Evolutionary conservation across 2,113 vertebrate genomes (phyloP).

Genomic region (Pelecanoides urinatrix): DNA sequence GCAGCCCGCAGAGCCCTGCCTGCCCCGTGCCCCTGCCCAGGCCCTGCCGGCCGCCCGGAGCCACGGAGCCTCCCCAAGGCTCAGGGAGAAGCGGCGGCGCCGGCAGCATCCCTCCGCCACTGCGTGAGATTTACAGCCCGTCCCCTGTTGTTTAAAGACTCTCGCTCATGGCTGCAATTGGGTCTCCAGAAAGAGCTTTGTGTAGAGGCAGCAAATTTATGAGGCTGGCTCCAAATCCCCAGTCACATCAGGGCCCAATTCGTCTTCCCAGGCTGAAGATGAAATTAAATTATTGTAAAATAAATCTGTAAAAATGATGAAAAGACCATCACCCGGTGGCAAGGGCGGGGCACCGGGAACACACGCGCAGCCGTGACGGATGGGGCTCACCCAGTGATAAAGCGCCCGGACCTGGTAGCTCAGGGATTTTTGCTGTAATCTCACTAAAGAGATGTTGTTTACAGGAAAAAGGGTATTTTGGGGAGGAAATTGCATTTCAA

Average conservation of each 20-base stretch:
- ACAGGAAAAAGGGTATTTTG: conserved; percentile 56
- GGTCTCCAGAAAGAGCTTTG: conserved; percentile 29
- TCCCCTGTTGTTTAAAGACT: neutral
- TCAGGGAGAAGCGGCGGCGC: accelerated
- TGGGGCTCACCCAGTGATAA: conserved; percentile 6
- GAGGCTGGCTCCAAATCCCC: conserved; percentile 48
- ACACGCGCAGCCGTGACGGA: conserved; percentile 1
- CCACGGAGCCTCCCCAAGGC: neutral
- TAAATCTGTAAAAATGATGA: conserved; percentile 72
- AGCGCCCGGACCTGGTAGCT: neutral
- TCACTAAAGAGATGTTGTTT: conserved; percentile 62
- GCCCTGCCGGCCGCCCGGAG: too few relatives aligned
- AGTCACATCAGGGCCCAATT: conserved; percentile 56
- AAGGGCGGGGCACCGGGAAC: neutral
- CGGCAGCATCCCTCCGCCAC: neutral
- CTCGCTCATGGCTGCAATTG: neutral
- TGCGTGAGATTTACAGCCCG: neutral
- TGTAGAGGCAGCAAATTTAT: conserved; percentile 62
- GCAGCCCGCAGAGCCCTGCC: neutral
- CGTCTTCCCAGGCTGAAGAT: conserved; percentile 65
- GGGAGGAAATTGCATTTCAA: conserved; percentile 65
- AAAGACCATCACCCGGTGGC: neutral
- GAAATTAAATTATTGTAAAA: conserved; percentile 77
- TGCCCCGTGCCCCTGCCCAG: neutral
- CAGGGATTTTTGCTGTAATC: conserved; percentile 49